Evolutionary conservation across 2,113 vertebrate species (phyloP), one percentile per base, ranked within the genome.

Genomic region (human): DNA sequence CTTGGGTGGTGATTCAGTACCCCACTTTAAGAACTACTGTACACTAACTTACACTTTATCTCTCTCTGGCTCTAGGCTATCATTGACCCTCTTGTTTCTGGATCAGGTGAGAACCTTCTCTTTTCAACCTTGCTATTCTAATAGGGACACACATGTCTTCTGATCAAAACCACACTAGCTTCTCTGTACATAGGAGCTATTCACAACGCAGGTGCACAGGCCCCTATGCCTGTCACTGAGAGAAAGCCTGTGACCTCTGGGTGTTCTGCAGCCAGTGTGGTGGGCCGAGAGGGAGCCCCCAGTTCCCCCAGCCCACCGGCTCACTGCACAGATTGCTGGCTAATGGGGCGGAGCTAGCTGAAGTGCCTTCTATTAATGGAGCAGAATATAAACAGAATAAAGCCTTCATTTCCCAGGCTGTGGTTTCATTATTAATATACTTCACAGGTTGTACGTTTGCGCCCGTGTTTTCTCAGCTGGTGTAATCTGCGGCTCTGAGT

Each of bases 351-450:
- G 98, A 99, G 99, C 98, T 96, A 98, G 98, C 55, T 11, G 1
- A 8, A 98, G 96, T 96, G 95, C 98, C 97, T 98, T 98, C 98
- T 97, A 98, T 99, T 99, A 99, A 99, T 99, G 98, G 98, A 98
- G 98, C 98, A 99, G 99, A 99, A 98, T 99, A 98, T 98, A 99
- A 99, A 99, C 99, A 99, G 98, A 99, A 98, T 99, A 98, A 99
- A 99, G 98, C 98, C 98, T 99, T 99, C 98, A 98, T 99, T 99
- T 99, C 98, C 98, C 93, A 96, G 98, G 97, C 98, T 98, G 98
- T 98, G 98, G 98, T 98, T 99, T 99, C 98, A 98, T 99, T 99
- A 99, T 99, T 99, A 99, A 99, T 99, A 99, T 98, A 98, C 98
- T 99, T 99, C 99, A 99, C 98, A 98, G 99, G 98, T 98, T 99